These are phyloP conservation scores for Melanostoma scalare DNA, from an alignment of 2,888 invertebrate species.

Conservation along the genomic window DNA sequence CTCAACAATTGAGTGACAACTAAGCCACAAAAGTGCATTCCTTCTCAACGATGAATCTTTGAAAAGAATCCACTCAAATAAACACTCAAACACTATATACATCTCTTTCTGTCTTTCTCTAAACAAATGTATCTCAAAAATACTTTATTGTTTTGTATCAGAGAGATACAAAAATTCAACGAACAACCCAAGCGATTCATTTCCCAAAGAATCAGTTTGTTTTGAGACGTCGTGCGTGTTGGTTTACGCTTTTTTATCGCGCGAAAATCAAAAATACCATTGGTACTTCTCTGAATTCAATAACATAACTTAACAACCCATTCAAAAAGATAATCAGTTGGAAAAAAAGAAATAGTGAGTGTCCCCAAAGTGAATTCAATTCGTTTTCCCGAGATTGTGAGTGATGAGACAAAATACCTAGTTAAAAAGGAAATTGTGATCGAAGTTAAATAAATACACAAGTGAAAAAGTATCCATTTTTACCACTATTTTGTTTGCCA, in stretches of 20 bases:
- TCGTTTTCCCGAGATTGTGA: no score
- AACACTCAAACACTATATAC: no score
- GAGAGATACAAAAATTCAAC: slow-evolving; percentile 15
- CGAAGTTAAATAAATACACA: no score
- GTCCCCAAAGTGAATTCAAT: no score
- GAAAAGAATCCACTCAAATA: no score
- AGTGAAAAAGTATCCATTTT: not conserved
- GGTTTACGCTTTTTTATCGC: slow-evolving; percentile 23
- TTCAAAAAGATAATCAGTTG: slow-evolving; percentile 14
- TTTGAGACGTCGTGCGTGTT: slow-evolving; percentile 68
- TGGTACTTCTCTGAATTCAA: slow-evolving; percentile 8
- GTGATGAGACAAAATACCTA: no score
- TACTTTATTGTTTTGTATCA: slow-evolving; percentile 25
- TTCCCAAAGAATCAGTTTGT: slow-evolving; percentile 62
- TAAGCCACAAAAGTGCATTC: slow-evolving; percentile 14
- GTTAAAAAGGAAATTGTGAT: no score
- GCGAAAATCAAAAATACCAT: slow-evolving; percentile 9
- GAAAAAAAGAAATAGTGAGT: not conserved
- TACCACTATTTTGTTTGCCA: not conserved
- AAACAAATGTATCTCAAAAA: not conserved
- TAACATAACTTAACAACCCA: not conserved
- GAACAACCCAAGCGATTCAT: slow-evolving; percentile 53
- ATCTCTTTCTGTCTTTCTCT: no score
- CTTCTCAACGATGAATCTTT: not conserved
- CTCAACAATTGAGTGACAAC: slow-evolving; percentile 10